Evolutionary conservation across 1,140 invertebrate species (phyloP).

Genomic region (Drosophila bifasciata): DNA sequence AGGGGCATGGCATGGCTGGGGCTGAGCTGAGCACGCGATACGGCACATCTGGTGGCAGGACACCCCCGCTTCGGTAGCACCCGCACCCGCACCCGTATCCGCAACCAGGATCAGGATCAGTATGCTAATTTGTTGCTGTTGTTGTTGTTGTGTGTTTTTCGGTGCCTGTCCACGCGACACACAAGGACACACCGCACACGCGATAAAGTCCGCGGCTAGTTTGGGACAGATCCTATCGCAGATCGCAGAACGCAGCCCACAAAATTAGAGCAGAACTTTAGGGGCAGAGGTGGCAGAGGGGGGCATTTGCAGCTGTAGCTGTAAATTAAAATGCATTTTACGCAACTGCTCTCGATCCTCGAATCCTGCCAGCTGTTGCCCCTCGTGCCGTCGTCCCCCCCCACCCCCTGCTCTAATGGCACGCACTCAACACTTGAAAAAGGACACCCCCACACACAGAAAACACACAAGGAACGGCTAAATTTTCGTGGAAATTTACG

Average conservation of each 20-base stretch:
- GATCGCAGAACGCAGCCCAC: conserved; percentile 5
- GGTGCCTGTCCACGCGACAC: conserved; percentile 62
- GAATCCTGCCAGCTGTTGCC: conserved; percentile 64
- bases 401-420: conserved; percentile 56
- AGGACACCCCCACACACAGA: conserved; percentile 64
- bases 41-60: conserved; percentile 22
- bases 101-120: conserved; percentile 6
- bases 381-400: conserved; percentile 1
- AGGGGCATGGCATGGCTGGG: background rate
- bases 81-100: no score
- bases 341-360: conserved; percentile 59
- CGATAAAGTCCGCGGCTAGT: conserved; percentile 58
- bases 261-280: conserved; percentile 51
- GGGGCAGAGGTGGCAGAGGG: conserved; percentile 4
- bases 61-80: conserved; percentile 32
- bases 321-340: conserved; percentile 83
- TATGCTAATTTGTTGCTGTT: conserved; percentile 76
- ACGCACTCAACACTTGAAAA: conserved; percentile 76
- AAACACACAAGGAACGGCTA: conserved; percentile 3
- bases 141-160: no score
- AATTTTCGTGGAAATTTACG: conserved; percentile 74
- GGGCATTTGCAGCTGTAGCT: conserved; percentile 69
- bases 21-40: conserved; percentile 32
- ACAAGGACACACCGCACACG: conserved; percentile 66
- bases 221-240: conserved; percentile 25